Percentiles rank a stretch among this genome's conserved stretches.
phyloP scores from a whole-genome alignment of 2,113 vertebrate genomes.

The Mustela lutreola region DNA sequence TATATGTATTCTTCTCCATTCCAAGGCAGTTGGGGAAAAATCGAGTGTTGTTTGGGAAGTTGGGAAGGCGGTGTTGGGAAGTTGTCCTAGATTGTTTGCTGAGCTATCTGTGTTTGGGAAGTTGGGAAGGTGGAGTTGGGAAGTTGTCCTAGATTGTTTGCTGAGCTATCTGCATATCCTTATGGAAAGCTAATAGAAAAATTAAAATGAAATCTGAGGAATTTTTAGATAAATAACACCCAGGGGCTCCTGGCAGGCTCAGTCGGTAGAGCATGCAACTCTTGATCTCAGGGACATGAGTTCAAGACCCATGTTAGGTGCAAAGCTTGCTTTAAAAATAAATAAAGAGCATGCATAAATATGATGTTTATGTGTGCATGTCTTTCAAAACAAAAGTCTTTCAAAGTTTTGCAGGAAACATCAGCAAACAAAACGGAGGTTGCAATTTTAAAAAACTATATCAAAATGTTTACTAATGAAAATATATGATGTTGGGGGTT shows the following conservation, averaged over 20 bases:
- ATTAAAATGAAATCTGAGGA: conserved; percentile 35
- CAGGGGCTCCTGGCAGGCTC: background rate
- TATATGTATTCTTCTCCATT: background rate
- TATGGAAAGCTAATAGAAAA: conserved; percentile 53
- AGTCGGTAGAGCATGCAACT: background rate
- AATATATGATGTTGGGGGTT: conserved; percentile 54
- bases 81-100: background rate
- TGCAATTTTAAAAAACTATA: conserved; percentile 32
- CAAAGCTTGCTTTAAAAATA: background rate
- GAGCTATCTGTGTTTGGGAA: conserved; percentile 11
- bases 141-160: conserved; percentile 1
- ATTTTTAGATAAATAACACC: background rate
- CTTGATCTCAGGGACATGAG: background rate
- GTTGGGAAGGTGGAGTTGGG: background rate
- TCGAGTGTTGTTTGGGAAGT: background rate
- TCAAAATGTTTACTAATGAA: conserved; percentile 45
- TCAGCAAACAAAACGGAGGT: background rate
- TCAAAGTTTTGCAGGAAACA: background rate
- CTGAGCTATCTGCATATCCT: conserved; percentile 42
- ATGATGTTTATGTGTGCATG: background rate
- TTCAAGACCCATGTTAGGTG: background rate
- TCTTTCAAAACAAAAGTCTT: conserved; percentile 15
- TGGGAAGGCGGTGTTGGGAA: background rate
- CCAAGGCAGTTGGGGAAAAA: background rate
- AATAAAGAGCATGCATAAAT: background rate